Conservation (phyloP, 1,140 invertebrate species). For the Goniozus legneri region DNA sequence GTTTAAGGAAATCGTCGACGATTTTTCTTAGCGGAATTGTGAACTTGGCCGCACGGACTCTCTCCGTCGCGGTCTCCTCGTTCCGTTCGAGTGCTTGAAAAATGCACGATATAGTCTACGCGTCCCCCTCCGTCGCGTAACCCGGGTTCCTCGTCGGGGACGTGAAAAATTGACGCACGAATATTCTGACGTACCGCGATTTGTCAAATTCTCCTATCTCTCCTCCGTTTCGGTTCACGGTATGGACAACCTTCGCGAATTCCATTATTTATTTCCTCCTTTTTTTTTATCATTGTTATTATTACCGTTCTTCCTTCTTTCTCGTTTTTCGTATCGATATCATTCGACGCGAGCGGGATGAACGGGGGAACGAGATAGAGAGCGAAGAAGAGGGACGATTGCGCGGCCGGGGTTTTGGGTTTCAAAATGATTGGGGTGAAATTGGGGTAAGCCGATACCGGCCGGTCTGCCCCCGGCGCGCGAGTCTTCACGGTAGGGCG, state of each 20-base stretch:
- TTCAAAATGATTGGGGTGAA: constrained; percentile 53
- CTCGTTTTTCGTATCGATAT: constrained; percentile 39
- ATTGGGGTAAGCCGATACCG: constrained; percentile 52
- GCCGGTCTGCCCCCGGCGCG: no score
- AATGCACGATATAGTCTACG: constrained; percentile 33
- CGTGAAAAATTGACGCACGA: constrained; percentile 46
- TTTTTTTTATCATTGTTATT: constrained; percentile 12
- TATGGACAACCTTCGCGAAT: constrained; percentile 15
- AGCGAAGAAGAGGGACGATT: constrained; percentile 11
- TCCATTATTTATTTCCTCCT: constrained; percentile 3
- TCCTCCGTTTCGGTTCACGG: constrained; percentile 3
- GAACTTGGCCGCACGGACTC: constrained; percentile 9
- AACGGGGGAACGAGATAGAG: constrained; percentile 11
- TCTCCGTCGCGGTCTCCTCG: constrained; percentile 18
- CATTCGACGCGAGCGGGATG: constrained; percentile 24
- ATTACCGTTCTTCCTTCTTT: constrained; percentile 21
- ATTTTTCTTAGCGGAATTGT: constrained; percentile 24
- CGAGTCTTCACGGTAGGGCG: constrained; percentile 26
- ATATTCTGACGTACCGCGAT: constrained; percentile 45
- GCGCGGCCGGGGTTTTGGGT: constrained; percentile 38
- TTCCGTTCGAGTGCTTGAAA: constrained; percentile 48
- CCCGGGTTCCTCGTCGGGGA: constrained; percentile 8
- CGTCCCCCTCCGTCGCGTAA: constrained; percentile 12
- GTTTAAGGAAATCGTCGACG: constrained; percentile 34
- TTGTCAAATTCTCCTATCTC: constrained; percentile 40